These are phyloP conservation scores for Drosophila fuyamai DNA, from an alignment of 1,140 invertebrate genomes.

Conservation along the genomic window DNA sequence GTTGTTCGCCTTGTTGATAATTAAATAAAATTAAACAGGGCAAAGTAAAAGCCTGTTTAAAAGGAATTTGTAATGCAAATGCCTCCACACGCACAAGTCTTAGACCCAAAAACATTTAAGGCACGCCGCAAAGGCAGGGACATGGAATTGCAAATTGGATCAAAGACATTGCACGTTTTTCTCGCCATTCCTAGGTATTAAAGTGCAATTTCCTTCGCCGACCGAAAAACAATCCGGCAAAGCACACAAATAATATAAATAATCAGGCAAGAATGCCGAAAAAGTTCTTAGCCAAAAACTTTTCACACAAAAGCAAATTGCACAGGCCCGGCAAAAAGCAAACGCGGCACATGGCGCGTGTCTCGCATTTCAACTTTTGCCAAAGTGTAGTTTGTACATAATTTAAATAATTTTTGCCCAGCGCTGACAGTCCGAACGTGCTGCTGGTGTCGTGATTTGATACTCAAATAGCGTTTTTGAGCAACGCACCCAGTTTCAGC, in stretches of 20 bases:
- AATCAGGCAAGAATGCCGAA: conserved; percentile 41
- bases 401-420: conserved; percentile 74
- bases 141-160: conserved; percentile 71
- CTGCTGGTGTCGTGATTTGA: conserved; percentile 65
- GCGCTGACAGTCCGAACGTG: conserved; percentile 66
- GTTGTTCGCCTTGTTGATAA: conserved; percentile 28
- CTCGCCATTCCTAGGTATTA: conserved; percentile 40
- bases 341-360: conserved; percentile 62
- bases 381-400: conserved; percentile 72
- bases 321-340: conserved; percentile 16
- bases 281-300: conserved; percentile 58
- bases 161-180: conserved; percentile 69
- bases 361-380: conserved; percentile 71
- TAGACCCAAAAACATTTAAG: conserved; percentile 43
- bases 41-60: conserved; percentile 5
- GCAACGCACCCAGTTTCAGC: conserved; percentile 27
- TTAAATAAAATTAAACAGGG: conserved; percentile 30
- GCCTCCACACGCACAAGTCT: conserved; percentile 20
- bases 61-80: conserved; percentile 54
- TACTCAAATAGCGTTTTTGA: conserved; percentile 28
- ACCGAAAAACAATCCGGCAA: conserved; percentile 32
- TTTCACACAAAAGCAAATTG: conserved; percentile 44
- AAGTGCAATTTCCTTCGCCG: conserved; percentile 62
- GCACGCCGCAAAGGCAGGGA: conserved; percentile 48
- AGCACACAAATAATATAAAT: conserved; percentile 33